Evolutionary conservation across 2,888 invertebrate genomes (phyloP).

Genomic region (Tetramorium bicarinatum): DNA sequence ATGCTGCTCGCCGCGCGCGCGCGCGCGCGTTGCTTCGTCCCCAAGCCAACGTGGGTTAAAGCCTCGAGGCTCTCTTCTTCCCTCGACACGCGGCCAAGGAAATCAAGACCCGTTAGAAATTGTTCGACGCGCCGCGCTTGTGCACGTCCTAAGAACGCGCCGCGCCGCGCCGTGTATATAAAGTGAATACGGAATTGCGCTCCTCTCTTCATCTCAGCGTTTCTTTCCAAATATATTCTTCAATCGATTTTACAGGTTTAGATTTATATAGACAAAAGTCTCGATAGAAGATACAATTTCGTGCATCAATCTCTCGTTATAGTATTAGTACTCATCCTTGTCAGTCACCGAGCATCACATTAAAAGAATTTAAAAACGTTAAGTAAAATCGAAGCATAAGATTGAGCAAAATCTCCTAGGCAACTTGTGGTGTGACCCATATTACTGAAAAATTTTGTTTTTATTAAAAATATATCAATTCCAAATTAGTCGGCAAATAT

Average conservation of each 20-base stretch:
- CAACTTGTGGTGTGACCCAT: neutral
- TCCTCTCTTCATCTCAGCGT: neutral
- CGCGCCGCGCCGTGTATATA: too few species aligned
- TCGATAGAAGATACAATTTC: neutral
- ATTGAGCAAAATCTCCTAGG: too few species aligned
- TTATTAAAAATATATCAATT: neutral
- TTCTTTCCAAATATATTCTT: neutral
- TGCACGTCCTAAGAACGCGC: conserved; percentile 50
- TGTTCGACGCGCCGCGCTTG: conserved; percentile 67
- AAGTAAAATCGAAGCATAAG: too few species aligned
- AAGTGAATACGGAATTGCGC: too few species aligned
- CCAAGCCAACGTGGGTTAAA: conserved; percentile 22
- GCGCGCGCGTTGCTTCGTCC: too few species aligned
- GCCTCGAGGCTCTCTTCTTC: conserved; percentile 7
- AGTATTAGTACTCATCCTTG: neutral
- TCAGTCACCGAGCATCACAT: too few species aligned
- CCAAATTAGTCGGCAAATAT: conserved; percentile 2
- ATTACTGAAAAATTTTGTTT: neutral
- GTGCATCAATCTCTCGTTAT: too few species aligned
- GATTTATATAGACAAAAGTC: neutral
- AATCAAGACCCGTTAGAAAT: conserved; percentile 77
- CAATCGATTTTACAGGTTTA: neutral
- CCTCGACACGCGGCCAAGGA: conserved; percentile 45
- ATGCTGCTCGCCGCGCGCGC: neutral
- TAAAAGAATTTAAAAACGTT: too few species aligned